phyloP scores from a whole-genome alignment of 92 coral and sea anemone genomes.

The Porites divaricata region DNA sequence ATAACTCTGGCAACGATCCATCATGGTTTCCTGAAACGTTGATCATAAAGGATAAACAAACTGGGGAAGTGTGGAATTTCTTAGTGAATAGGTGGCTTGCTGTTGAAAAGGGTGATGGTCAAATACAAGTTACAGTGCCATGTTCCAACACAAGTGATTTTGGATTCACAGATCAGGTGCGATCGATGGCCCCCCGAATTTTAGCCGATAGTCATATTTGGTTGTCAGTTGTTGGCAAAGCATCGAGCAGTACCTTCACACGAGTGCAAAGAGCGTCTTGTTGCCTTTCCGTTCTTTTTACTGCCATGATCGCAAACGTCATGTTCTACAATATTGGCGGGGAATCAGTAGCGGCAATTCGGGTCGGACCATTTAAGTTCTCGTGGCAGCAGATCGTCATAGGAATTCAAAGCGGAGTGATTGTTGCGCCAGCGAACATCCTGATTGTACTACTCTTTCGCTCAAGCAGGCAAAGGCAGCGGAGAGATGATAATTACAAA shows the following conservation, averaged over 20 bases:
- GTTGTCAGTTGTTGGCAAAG: slow-evolving; percentile 60
- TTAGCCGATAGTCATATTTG: slow-evolving; percentile 70
- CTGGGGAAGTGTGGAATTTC: slow-evolving; percentile 50
- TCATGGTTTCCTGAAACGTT: slow-evolving; percentile 63
- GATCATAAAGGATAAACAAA: slow-evolving; percentile 29
- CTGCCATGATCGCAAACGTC: slow-evolving; percentile 64
- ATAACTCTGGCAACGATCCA: slow-evolving; percentile 57
- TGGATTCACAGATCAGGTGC: slow-evolving; percentile 44
- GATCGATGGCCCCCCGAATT: slow-evolving; percentile 43
- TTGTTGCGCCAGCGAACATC: neutral
- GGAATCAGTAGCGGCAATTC: slow-evolving; percentile 21
- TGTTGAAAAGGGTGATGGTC: slow-evolving; percentile 38
- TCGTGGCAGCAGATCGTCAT: neutral
- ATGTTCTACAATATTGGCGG: slow-evolving; percentile 63
- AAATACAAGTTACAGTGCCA: slow-evolving; percentile 31
- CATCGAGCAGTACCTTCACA: slow-evolving; percentile 46
- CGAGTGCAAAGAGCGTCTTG: slow-evolving; percentile 72
- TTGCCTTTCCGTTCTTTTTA: slow-evolving; percentile 46
- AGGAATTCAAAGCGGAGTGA: neutral
- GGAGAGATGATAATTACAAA: neutral
- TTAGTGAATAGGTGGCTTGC: slow-evolving; percentile 38
- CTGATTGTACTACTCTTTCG: neutral
- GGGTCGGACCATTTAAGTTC: slow-evolving; percentile 20
- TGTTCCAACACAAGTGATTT: neutral
- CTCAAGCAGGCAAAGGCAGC: neutral